Percentiles rank a stretch among this genome's conserved stretches.
Evolutionary conservation across 2,797 vertebrate genomes (phyloP).

Genomic region (Petrocephalus sullivani): DNA sequence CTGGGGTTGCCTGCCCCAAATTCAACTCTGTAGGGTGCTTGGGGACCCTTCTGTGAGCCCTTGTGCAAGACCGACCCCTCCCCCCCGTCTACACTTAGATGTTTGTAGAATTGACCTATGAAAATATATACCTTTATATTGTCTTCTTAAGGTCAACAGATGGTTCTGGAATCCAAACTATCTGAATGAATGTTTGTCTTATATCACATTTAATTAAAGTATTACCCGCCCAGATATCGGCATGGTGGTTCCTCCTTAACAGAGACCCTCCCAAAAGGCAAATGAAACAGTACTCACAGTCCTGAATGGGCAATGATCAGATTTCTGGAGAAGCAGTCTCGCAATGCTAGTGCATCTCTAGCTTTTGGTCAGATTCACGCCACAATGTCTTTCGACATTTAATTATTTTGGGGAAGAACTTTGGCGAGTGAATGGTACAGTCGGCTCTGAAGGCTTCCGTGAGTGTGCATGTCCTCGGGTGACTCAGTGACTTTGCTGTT

Average conservation of each 20-base stretch:
- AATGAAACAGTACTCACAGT: neutral
- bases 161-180: neutral
- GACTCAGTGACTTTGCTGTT: constrained; percentile 4
- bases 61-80: neutral
- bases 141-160: neutral
- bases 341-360: neutral
- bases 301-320: neutral
- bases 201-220: neutral
- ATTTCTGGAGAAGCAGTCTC: neutral
- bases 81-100: neutral
- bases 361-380: neutral
- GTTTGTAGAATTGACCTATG: neutral
- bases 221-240: neutral
- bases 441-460: neutral
- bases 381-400: neutral
- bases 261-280: neutral
- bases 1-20: neutral
- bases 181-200: neutral
- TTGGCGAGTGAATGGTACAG: neutral
- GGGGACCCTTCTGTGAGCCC: neutral
- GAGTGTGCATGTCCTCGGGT: neutral
- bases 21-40: neutral
- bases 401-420: neutral
- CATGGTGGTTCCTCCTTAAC: neutral
- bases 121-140: constrained; percentile 3